Conservation (phyloP, 2,888 invertebrate species). For the Ferdinandea cuprea region DNA sequence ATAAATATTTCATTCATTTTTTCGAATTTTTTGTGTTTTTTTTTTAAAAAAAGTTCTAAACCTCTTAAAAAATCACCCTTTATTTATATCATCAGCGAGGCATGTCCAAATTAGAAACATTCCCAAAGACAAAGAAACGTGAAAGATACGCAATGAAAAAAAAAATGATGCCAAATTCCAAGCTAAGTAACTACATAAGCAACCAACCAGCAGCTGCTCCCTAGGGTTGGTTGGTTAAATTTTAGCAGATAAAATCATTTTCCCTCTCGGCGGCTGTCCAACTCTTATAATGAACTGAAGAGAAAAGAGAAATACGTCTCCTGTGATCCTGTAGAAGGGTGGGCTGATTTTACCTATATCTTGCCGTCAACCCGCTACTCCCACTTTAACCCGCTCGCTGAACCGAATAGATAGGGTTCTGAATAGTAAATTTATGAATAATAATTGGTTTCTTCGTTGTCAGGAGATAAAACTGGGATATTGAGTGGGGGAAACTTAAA, state of each 20-base stretch:
- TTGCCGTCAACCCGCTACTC: neutral
- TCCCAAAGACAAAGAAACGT: constrained; percentile 21
- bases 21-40: too few species aligned
- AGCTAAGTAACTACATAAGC: constrained; percentile 11
- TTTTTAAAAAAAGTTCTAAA: too few species aligned
- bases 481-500: neutral
- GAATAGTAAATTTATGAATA: constrained; percentile 50
- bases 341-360: constrained; percentile 16
- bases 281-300: constrained; percentile 25
- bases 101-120: constrained; percentile 18
- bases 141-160: constrained; percentile 2
- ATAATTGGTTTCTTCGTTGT: constrained; percentile 43
- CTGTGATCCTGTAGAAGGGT: constrained; percentile 2
- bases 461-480: too few species aligned
- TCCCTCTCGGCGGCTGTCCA: constrained; percentile 6
- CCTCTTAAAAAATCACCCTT: too few species aligned
- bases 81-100: constrained; percentile 8
- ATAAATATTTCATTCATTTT: too few species aligned
- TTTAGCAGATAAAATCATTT: constrained; percentile 41
- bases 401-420: constrained; percentile 57
- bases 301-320: constrained; percentile 5
- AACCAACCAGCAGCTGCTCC: constrained; percentile 6
- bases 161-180: neutral
- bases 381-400: constrained; percentile 13
- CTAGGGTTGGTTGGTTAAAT: neutral